phyloP scores from a whole-genome alignment of 2,113 vertebrate genomes.

The Physeter macrocephalus region DNA sequence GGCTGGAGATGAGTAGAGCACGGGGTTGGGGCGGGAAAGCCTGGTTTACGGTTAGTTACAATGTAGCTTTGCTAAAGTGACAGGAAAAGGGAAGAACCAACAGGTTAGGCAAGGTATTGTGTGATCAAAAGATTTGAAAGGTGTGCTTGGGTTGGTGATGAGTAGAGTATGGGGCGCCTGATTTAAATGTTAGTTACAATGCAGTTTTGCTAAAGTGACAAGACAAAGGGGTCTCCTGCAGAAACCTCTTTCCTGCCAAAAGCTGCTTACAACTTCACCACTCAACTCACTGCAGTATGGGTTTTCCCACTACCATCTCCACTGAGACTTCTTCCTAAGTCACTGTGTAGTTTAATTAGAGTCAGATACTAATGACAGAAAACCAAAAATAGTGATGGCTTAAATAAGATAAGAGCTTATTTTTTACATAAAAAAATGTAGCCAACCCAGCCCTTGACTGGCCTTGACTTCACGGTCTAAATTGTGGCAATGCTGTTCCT shows the following conservation, averaged over 20 bases:
- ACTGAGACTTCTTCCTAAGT: not conserved
- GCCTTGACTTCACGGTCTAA: not conserved
- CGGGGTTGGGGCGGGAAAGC: no score
- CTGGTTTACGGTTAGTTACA: no score
- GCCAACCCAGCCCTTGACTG: not conserved
- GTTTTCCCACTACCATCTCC: not conserved
- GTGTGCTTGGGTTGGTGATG: not conserved
- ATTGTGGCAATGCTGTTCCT: not conserved
- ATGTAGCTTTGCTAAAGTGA: no score
- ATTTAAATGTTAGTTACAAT: not conserved
- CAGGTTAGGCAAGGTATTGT: not conserved
- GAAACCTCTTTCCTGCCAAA: not conserved
- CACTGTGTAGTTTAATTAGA: not conserved
- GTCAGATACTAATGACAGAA: not conserved
- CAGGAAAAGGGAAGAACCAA: no score
- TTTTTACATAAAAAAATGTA: not conserved
- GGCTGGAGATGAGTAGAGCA: not conserved
- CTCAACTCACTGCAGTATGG: fast-evolving
- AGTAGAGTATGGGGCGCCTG: not conserved
- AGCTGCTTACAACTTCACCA: not conserved
- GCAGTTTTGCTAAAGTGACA: not conserved
- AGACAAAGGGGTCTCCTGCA: not conserved
- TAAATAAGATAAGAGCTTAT: not conserved
- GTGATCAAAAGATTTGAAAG: not conserved
- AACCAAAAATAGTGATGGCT: not conserved